Base-by-base conservation (phyloP, 2,113 vertebrate genomes). In the Prolemur simus region DNA sequence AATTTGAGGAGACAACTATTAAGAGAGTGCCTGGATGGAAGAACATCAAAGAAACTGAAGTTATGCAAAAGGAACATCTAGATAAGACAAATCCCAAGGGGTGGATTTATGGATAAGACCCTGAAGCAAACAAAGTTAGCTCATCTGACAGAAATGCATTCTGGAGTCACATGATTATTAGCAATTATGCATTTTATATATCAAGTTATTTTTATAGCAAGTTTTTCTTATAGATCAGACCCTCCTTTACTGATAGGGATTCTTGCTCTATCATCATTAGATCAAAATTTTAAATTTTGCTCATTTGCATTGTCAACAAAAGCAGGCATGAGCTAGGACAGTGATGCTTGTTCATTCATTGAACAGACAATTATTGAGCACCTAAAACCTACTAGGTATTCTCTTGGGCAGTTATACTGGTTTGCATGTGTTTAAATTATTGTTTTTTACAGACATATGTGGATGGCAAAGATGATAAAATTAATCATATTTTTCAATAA, bases 11-110 rank as follows among this genome's bases (percentile, higher is more conserved):
- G 49, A 88, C 17, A 93, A 10, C 9, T 76, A n/a, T 64, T 56
- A 78, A 87, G 21, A 88, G 17, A 77, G 15, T 18, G 13, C 27
- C 69, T 68, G 27, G 2, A 17, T 91, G 87, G 32, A 95, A 95
- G 11, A n/a, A 4, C 18, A 74, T 96, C 49, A 90, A 74, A 91
- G n/a, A 10, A 74, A 90, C 5, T 34, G 8, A 93, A 91, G 49
- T 58, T 85, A 71, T 12, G 0, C 34, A 89, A 85, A 94, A 91
- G 34, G 2, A 45, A 34, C 25, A 81, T 63, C 15, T 14, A 91
- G 89, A 84, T 58, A 81, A 97, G 8, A 15, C 78, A 85, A 89
- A 49, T 76, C 20, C 5, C 45, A 85, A 74, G 42, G 37, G n/a
- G 25, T 58, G 8, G 21, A 69, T 45, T 54, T 52, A 73, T 84